Evolutionary conservation across 2,113 vertebrate species (phyloP).

Genomic region (Typhlomys cinereus): DNA sequence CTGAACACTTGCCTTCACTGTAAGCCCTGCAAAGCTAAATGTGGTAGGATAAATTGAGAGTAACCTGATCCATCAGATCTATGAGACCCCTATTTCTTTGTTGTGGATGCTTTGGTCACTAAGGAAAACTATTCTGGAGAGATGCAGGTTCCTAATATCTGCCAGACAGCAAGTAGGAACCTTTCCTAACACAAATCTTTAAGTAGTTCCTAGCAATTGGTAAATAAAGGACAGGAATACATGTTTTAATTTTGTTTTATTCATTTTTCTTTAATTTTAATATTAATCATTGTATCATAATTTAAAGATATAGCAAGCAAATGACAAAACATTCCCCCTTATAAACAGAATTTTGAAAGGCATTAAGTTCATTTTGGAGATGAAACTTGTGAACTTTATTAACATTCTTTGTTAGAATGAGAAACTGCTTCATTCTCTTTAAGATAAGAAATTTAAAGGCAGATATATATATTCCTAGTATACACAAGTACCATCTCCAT

Average conservation of each 20-base stretch:
- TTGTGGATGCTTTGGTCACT: not conserved
- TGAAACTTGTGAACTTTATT: not conserved
- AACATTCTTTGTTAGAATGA: not conserved
- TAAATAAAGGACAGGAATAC: slow-evolving; percentile 47
- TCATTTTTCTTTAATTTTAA: slow-evolving; percentile 11
- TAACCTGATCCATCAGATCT: not conserved
- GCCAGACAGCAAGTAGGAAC: not conserved
- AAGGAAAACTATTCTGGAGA: slow-evolving; percentile 1
- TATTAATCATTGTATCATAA: slow-evolving; percentile 27
- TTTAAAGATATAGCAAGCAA: slow-evolving; percentile 16
- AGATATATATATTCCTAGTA: not conserved
- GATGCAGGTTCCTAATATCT: not conserved
- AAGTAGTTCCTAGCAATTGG: slow-evolving; percentile 42
- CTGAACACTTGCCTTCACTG: not conserved
- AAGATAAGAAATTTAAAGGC: slow-evolving; percentile 27
- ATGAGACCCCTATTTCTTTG: not conserved
- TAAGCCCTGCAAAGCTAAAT: not conserved
- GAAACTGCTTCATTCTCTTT: not conserved
- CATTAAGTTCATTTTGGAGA: not conserved
- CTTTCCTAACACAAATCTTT: not conserved
- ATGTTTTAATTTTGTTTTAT: slow-evolving; percentile 22
- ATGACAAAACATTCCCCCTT: not conserved
- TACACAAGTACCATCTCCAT: slow-evolving; percentile 44
- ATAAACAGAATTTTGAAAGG: not conserved
- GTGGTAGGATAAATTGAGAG: not conserved